Evolutionary conservation across 1,140 invertebrate species (phyloP).

Genomic region (Musca vetustissima): DNA sequence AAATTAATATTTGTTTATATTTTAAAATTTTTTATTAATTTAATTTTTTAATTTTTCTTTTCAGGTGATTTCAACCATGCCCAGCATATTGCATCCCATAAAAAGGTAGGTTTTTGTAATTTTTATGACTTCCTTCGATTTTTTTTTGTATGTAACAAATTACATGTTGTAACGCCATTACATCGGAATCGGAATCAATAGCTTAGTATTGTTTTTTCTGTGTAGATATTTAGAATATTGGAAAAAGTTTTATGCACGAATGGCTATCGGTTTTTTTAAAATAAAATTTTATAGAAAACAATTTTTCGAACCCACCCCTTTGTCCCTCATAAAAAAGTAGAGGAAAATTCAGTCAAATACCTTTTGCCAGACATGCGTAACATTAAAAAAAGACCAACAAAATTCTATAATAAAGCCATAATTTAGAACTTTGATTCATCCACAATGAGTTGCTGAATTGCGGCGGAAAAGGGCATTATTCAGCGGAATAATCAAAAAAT

Average conservation of each 20-base stretch:
- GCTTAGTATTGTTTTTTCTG: too few species aligned
- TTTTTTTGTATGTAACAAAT: too few species aligned
- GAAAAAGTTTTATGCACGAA: conserved; percentile 14
- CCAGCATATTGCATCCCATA: conserved; percentile 26
- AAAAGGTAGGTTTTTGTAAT: conserved; percentile 26
- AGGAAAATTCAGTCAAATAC: background rate
- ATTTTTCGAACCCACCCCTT: background rate
- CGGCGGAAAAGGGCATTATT: conserved; percentile 10
- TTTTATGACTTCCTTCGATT: background rate
- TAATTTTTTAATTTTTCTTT: background rate
- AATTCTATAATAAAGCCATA: background rate
- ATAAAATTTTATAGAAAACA: background rate
- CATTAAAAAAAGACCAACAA: too few species aligned
- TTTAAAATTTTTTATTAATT: background rate
- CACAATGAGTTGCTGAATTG: background rate
- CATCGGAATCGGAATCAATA: too few species aligned
- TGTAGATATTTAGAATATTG: background rate
- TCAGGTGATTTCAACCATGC: conserved; percentile 28
- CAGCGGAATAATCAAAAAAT: background rate
- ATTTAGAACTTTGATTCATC: background rate
- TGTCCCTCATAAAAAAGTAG: background rate
- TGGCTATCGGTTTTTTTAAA: background rate
- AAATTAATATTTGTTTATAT: too few species aligned
- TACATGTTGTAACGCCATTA: too few species aligned
- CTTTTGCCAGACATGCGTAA: conserved; percentile 10